A percentile compares a stretch with the other conserved stretches of the same genome.
Conservation (phyloP, 2,888 invertebrate genomes). For the Eustalomyia histrio region DNA sequence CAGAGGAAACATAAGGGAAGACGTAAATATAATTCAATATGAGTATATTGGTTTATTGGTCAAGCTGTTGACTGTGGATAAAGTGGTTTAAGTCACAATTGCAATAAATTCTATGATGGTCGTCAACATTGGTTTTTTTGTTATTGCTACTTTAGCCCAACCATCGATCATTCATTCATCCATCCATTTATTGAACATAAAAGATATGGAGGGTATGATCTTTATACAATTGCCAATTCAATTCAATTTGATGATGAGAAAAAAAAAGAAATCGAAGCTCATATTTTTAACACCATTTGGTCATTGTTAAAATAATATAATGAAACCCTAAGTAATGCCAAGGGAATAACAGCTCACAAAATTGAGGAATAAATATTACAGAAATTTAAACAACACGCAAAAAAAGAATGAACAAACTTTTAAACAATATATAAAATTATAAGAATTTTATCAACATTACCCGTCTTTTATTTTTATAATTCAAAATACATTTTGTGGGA, state of each 20-base stretch:
- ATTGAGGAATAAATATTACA: constrained; percentile 8
- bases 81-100: constrained; percentile 64
- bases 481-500: no score
- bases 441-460: no score
- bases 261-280: constrained; percentile 17
- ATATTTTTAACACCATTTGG: constrained; percentile 62
- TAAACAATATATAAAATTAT: no score
- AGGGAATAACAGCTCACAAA: constrained; percentile 6
- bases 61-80: constrained; percentile 64
- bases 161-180: background rate
- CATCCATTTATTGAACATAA: constrained; percentile 43
- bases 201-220: constrained; percentile 48
- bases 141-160: constrained; percentile 28
- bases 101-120: constrained; percentile 65
- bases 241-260: constrained; percentile 55
- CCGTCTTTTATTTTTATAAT: no score
- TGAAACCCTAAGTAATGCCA: constrained; percentile 37
- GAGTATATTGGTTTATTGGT: constrained; percentile 62
- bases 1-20: constrained; percentile 18
- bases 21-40: constrained; percentile 49
- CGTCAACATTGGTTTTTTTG: constrained; percentile 56
- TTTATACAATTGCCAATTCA: constrained; percentile 53
- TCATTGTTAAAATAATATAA: constrained; percentile 42
- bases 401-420: no score
- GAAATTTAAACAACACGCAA: no score